Base-by-base conservation (phyloP, 2,888 invertebrate species). In the Phragmatobia fuliginosa region DNA sequence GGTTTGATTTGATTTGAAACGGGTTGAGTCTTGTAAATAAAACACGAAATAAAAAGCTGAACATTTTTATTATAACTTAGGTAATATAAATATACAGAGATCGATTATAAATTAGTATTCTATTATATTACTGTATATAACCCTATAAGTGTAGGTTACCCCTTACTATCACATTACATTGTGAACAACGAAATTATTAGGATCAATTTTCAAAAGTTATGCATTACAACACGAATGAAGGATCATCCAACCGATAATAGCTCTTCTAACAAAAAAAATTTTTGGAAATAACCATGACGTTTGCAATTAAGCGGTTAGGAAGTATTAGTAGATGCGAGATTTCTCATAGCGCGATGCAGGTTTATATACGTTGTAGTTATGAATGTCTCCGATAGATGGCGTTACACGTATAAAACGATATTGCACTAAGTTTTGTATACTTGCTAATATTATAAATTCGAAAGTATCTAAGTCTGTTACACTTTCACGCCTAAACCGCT, bases 81-180 rank as follows among this genome's bases (percentile, higher is more conserved):
- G 5, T 41, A 56, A 16, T 56, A 56, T 28, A 56, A 56, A 28
- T 56, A 56, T 52, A 56, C 56, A 56, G 56, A 56, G 56, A 56
- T 28, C 28, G 28, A 56, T 56, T 56, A 28, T 56, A 28, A 56
- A 16, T 56, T 28, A 56, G 0, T 28, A 56, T 16, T 56, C 56
- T 28, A 25, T 52, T 25, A 10, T n/a, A 10, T 49, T n/a, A 52
- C 25, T 8, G 11, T 52, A 52, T 21, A 21, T 45, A 7, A 6
- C 21, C 18, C 10, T 8, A n/a, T n/a, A n/a, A n/a, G 14, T 25
- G n/a, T 25, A 14, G 25, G n/a, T 25, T n/a, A 10, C 25, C 25
- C 1, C 25, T 3, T 52, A n/a, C 49, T 2, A n/a, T n/a, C 49
- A n/a, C n/a, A 10, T 49, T 3, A n/a, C n/a, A 21, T 49, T n/a